These are phyloP conservation scores for Melipona bicolor DNA, from an alignment of 2,888 invertebrate species.

Conservation along the genomic window DNA sequence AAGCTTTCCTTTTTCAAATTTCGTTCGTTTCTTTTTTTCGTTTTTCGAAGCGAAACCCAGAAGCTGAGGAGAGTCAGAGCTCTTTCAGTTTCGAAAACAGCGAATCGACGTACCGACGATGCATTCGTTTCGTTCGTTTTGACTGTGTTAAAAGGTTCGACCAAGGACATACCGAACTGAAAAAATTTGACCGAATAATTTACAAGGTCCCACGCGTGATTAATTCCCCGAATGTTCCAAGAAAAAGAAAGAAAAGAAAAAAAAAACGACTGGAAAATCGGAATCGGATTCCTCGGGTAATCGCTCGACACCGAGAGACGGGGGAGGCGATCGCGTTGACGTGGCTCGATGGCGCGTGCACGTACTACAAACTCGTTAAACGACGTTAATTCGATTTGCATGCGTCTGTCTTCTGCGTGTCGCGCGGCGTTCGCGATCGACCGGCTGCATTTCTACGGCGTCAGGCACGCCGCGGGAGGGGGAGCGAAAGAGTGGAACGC, in stretches of 20 bases:
- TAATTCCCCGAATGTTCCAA: conserved; percentile 50
- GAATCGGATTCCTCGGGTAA: too few species aligned
- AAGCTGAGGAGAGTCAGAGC: too few species aligned
- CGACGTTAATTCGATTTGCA: conserved; percentile 44
- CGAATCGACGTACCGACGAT: too few species aligned
- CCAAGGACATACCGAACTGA: not conserved
- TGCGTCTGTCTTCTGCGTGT: conserved; percentile 2
- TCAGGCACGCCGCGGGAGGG: not conserved
- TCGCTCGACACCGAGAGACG: not conserved
- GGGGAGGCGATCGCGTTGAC: not conserved
- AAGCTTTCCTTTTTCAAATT: too few species aligned
- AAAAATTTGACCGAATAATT: conserved; percentile 44
- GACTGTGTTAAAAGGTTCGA: too few species aligned
- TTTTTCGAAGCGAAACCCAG: too few species aligned
- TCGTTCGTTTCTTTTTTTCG: too few species aligned
- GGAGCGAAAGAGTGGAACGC: too few species aligned
- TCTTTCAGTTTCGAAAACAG: too few species aligned
- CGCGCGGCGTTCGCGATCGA: too few species aligned
- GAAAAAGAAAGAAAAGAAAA: not conserved
- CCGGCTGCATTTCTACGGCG: not conserved
- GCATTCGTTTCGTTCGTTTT: too few species aligned
- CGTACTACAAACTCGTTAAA: conserved; percentile 16
- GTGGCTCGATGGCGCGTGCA: not conserved
- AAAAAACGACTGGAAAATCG: conserved; percentile 7
- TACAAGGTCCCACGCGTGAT: conserved; percentile 36